phyloP scores from a whole-genome alignment of 1,140 invertebrate species.

The Solenopsis fugax region DNA sequence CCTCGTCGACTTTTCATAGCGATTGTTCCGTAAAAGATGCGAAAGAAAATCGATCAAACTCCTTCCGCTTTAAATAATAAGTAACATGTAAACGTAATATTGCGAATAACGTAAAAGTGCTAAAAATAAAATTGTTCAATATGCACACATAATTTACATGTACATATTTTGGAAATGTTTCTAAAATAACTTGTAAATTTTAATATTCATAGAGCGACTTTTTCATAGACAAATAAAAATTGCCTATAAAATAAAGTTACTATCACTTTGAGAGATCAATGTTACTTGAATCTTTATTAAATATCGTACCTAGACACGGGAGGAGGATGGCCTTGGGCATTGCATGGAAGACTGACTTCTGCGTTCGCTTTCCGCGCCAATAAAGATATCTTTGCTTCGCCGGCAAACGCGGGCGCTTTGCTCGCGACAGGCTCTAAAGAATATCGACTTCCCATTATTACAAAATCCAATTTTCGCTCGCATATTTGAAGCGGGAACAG shows the following conservation, averaged over 20 bases:
- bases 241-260: not conserved
- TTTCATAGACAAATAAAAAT: not conserved
- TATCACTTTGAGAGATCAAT: not conserved
- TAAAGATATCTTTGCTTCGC: slow-evolving; percentile 80
- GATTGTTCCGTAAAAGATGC: not conserved
- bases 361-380: slow-evolving; percentile 82
- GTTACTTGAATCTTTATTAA: slow-evolving; percentile 50
- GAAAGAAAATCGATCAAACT: not conserved
- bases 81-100: slow-evolving; percentile 10
- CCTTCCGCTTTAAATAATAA: not conserved
- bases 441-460: slow-evolving; percentile 85
- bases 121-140: not conserved
- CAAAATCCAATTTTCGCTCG: slow-evolving; percentile 8
- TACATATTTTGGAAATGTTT: not conserved
- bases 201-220: not conserved
- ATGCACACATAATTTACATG: not conserved
- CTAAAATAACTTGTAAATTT: not conserved
- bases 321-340: slow-evolving; percentile 91
- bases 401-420: slow-evolving; percentile 81
- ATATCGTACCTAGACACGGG: slow-evolving; percentile 90
- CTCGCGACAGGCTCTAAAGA: slow-evolving; percentile 84
- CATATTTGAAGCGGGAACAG: slow-evolving; percentile 47
- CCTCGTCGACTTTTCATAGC: slow-evolving; percentile 24
- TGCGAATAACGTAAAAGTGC: not conserved
- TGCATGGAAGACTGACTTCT: slow-evolving; percentile 88